Evolutionary conservation across 1,140 invertebrate species (phyloP), one percentile per base, ranked within the genome.

Genomic region (Goniozus legneri): DNA sequence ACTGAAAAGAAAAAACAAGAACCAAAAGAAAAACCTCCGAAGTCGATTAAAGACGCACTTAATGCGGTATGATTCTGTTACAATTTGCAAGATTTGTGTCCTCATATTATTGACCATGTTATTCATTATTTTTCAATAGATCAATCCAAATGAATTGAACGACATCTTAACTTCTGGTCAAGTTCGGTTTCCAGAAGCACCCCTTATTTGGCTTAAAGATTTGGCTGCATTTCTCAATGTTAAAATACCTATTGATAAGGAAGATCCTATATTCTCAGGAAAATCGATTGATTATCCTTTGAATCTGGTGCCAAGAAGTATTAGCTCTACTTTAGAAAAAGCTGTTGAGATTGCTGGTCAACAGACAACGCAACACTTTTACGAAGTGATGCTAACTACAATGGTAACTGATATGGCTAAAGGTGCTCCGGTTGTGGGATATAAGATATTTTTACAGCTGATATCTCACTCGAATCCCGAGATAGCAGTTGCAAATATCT

Each of bases 401-500:
- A 79, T 87, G 75, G 81, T 81, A 7, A 83, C 79, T 58, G 82
- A 85, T 55, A 82, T 86, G 77, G 79, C 75, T 31, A 84, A 83
- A 76, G 80, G 77, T 44, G 65, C 65, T 43, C 71, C 80, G 22
- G 81, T 84, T 16, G 67, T 83, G 30, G 87, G 87, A 3, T 83
- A 86, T 54, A 86, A 86, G 69, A 74, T 89, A 36, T 76, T 85
- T 36, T 62, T 88, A 2, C 87, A 89, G 65, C 65, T 86, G 49
- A 67, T 89, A 48, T 83, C 83, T 2, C 75, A 79, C 42, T 77
- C 80, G 16, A 78, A 84, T 71, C 84, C 86, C 1, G 79, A 79
- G 39, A 79, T 86, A 47, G 81, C 81, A 13, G 60, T 77, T 2
- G 67, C 70, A 2, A 86, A 84, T 53, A 69, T 86, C 54, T 62